Evolutionary conservation across 2,113 vertebrate species (phyloP).

Genomic region (Ceratotherium simum): DNA sequence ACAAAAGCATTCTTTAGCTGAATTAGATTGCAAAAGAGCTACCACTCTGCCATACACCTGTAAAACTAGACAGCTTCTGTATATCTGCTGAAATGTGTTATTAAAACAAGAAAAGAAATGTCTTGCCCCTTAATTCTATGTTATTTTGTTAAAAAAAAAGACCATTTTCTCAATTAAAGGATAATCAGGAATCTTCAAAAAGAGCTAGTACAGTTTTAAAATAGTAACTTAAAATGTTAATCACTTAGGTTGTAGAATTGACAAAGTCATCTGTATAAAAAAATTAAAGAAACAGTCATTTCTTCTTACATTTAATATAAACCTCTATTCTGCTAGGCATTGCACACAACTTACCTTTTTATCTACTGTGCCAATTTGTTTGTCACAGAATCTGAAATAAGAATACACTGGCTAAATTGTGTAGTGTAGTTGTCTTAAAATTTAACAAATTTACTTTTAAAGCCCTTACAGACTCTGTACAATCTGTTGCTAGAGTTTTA

Average conservation of each 20-base stretch:
- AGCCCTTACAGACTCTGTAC: not conserved
- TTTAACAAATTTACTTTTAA: constrained; percentile 33
- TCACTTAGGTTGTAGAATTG: not conserved
- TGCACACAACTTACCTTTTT: not conserved
- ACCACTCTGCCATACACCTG: not conserved
- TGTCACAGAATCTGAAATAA: constrained; percentile 58
- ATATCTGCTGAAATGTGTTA: not conserved
- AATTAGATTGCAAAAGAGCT: not conserved
- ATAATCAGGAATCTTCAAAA: not conserved
- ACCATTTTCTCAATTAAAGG: not conserved
- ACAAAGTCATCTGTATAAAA: not conserved
- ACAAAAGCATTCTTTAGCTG: not conserved
- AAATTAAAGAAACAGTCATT: not conserved
- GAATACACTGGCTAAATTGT: constrained; percentile 25
- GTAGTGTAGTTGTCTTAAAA: not conserved
- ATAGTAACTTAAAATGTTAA: constrained; percentile 36
- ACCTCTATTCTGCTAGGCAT: not conserved
- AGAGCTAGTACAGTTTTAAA: not conserved
- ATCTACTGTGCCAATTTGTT: not conserved
- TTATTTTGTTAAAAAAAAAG: not conserved
- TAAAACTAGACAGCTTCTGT: not conserved
- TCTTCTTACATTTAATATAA: constrained; percentile 4
- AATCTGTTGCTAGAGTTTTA: not conserved
- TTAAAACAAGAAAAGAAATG: not conserved
- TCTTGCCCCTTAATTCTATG: not conserved